phyloP scores from a whole-genome alignment of 2,113 vertebrate genomes.

The Uria lomvia region DNA sequence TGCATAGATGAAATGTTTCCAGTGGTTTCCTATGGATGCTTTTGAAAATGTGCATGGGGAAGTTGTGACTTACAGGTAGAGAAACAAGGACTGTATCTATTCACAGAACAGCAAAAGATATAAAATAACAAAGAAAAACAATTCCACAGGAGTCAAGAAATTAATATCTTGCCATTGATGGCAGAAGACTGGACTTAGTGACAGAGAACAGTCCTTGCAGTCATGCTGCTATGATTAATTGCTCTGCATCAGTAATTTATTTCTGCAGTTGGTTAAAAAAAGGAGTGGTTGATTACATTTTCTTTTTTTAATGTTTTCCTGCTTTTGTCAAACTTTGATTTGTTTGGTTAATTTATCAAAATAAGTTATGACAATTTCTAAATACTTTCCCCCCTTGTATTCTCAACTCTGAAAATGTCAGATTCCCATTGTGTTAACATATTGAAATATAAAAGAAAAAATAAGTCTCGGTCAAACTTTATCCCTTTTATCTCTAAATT shows the following conservation, averaged over 20 bases:
- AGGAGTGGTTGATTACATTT: not conserved
- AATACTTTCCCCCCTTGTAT: not conserved
- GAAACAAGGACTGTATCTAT: not conserved
- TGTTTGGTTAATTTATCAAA: conserved; percentile 7
- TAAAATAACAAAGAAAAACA: not conserved
- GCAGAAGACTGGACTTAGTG: not conserved
- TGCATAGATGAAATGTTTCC: not conserved
- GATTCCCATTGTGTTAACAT: not conserved
- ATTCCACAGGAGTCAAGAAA: not conserved
- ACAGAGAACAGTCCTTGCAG: not conserved
- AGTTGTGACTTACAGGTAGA: not conserved
- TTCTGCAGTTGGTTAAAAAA: not conserved
- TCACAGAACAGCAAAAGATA: not conserved
- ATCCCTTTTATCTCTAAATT: not conserved
- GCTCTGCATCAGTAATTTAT: not conserved
- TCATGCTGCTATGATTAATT: conserved; percentile 1
- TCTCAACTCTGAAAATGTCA: not conserved
- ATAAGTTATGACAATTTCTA: not conserved
- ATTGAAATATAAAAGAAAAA: not conserved
- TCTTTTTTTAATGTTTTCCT: not conserved
- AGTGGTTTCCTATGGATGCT: not conserved
- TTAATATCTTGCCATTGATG: not conserved
- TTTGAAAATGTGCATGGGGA: not conserved
- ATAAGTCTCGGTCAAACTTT: not conserved
- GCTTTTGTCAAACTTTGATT: not conserved